Conservation (phyloP, 2,797 vertebrate species). For the Austrolebias charrua region DNA sequence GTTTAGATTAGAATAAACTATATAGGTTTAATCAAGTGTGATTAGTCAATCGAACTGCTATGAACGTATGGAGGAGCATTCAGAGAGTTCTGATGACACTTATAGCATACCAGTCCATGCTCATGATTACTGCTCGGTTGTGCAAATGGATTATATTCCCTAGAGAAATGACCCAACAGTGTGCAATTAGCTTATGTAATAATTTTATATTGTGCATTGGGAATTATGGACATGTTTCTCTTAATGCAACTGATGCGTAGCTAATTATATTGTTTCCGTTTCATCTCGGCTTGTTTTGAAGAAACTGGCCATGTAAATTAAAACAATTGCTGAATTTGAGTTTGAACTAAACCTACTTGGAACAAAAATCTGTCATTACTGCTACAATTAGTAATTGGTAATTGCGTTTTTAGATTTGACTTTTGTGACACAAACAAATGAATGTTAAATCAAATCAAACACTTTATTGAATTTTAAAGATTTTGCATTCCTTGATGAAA, state of each 20-base stretch:
- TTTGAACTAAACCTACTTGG: no score
- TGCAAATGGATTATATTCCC: conserved; percentile 15
- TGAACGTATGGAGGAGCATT: no score
- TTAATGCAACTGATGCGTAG: conserved; percentile 22
- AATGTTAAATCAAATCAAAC: no score
- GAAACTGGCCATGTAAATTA: conserved; percentile 2
- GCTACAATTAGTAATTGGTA: no score
- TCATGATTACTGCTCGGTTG: background rate
- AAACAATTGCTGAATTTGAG: background rate
- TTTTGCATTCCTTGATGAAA: no score
- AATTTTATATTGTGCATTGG: conserved; percentile 3
- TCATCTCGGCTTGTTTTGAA: background rate
- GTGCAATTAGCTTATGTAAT: conserved; percentile 13
- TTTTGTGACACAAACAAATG: no score
- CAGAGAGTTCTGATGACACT: conserved; percentile 7
- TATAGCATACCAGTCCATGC: background rate
- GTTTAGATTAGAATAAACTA: background rate
- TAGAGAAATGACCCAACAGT: conserved; percentile 11
- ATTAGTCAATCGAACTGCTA: background rate
- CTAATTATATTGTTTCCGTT: conserved; percentile 5
- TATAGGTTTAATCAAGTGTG: background rate
- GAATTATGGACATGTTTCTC: conserved; percentile 10
- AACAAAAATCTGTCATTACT: no score
- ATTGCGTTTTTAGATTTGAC: no score
- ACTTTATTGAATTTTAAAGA: no score